These are phyloP conservation scores for Cephus spinipes DNA, from an alignment of 2,888 invertebrate species.

Conservation along the genomic window DNA sequence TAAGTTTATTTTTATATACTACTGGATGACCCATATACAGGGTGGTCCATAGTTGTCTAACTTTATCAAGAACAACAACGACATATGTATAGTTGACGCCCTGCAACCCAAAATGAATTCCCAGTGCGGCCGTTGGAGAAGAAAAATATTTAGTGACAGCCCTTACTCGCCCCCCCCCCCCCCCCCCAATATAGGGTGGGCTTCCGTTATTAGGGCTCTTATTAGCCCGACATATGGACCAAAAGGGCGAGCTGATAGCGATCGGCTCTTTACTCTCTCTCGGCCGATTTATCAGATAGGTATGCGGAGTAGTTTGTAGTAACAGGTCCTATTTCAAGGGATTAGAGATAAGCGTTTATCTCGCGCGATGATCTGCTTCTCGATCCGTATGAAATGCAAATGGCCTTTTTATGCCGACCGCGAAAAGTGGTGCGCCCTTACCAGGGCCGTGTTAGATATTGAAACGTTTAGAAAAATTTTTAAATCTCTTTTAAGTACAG, in stretches of 20 bases:
- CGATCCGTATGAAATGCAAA: conserved; percentile 49
- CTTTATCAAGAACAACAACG: not conserved
- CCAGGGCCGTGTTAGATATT: not conserved
- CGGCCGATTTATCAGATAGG: conserved; percentile 23
- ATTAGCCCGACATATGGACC: conserved; percentile 65
- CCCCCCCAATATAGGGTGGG: conserved; percentile 42
- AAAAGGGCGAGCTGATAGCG: conserved; percentile 57
- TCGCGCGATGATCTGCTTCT: conserved; percentile 34
- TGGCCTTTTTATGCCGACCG: conserved; percentile 20
- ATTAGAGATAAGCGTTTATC: conserved; percentile 49
- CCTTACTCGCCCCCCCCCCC: conserved; percentile 36
- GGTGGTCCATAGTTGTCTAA: not conserved
- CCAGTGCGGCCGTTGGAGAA: conserved; percentile 49
- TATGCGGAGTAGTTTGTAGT: conserved; percentile 49
- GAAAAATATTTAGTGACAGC: conserved; percentile 65
- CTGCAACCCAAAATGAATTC: conserved; percentile 21
- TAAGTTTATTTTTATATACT: not conserved
- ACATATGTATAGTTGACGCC: conserved; percentile 3
- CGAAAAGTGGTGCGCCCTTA: not conserved
- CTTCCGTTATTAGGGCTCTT: conserved; percentile 61
- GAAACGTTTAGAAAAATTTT: not conserved
- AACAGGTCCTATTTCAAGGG: conserved; percentile 65
- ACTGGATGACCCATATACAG: not conserved
- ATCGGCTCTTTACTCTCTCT: conserved; percentile 41
- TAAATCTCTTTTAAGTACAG: not conserved